Conservation (phyloP, 2,797 vertebrate species). For the Gephyroberyx darwinii region DNA sequence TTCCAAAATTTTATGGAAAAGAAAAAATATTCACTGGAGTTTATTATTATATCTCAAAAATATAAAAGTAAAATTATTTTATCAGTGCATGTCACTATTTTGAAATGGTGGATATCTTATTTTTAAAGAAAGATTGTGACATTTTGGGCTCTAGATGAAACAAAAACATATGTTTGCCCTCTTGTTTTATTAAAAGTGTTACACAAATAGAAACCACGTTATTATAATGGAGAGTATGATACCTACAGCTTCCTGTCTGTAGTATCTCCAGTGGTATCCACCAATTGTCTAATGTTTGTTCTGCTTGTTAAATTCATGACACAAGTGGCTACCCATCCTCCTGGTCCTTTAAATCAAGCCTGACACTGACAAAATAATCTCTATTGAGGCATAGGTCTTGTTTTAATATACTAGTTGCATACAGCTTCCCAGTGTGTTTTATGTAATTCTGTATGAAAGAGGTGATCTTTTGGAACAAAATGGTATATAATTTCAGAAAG, state of each 20-base stretch:
- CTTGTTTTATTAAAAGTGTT: too few relatives aligned
- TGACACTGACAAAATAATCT: conserved; percentile 10
- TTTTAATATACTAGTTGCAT: conserved; percentile 1
- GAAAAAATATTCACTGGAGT: too few relatives aligned
- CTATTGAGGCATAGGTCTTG: background rate
- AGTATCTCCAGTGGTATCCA: background rate
- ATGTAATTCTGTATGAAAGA: background rate
- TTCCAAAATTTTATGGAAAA: background rate
- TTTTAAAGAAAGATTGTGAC: too few relatives aligned
- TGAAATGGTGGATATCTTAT: too few relatives aligned
- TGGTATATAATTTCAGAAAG: background rate
- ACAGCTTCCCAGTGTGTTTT: background rate
- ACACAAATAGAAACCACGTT: too few relatives aligned
- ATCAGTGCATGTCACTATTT: too few relatives aligned
- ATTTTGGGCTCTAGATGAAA: too few relatives aligned
- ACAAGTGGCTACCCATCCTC: background rate
- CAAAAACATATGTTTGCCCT: too few relatives aligned
- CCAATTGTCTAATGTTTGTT: background rate
- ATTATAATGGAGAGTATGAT: too few relatives aligned
- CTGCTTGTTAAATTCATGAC: conserved; percentile 4
- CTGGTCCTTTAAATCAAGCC: conserved; percentile 3
- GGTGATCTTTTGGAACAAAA: background rate
- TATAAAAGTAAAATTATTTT: too few relatives aligned
- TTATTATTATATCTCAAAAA: too few relatives aligned
- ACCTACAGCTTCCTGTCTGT: too few relatives aligned